phyloP scores from a whole-genome alignment of 2,113 vertebrate genomes.

The Amphiprion percula region DNA sequence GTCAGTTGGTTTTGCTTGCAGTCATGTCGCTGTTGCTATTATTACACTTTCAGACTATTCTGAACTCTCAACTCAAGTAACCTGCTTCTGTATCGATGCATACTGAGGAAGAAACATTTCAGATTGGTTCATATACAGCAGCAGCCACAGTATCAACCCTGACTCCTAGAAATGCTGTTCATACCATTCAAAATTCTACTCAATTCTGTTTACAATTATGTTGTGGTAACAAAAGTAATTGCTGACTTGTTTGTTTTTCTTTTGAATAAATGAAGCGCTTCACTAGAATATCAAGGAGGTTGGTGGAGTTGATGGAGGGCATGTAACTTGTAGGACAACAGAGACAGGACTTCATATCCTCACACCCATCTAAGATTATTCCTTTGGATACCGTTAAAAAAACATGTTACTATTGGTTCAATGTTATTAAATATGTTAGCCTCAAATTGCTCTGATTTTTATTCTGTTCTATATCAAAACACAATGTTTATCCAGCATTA shows the following conservation, averaged over 20 bases:
- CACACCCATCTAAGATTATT: too few species aligned
- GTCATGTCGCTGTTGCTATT: background rate
- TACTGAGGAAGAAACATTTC: background rate
- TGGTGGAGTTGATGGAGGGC: too few species aligned
- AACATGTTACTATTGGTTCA: too few species aligned
- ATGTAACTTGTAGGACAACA: too few species aligned
- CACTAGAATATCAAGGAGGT: too few species aligned
- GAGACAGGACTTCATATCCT: too few species aligned
- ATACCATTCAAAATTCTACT: background rate
- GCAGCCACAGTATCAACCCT: background rate
- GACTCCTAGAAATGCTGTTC: background rate
- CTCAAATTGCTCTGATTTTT: too few species aligned
- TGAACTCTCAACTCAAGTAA: background rate
- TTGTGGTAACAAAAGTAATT: background rate
- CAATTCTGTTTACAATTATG: background rate
- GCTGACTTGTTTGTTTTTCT: background rate
- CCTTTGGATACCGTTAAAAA: too few species aligned
- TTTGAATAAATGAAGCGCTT: too few species aligned
- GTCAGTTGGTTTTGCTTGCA: background rate
- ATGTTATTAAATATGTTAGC: too few species aligned
- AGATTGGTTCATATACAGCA: background rate
- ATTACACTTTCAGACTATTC: background rate
- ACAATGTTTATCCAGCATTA: too few species aligned
- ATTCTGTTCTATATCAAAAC: too few species aligned
- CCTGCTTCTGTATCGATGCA: background rate